Base-by-base conservation (phyloP, 2,888 invertebrate genomes). In the Zeuzera pyrina region DNA sequence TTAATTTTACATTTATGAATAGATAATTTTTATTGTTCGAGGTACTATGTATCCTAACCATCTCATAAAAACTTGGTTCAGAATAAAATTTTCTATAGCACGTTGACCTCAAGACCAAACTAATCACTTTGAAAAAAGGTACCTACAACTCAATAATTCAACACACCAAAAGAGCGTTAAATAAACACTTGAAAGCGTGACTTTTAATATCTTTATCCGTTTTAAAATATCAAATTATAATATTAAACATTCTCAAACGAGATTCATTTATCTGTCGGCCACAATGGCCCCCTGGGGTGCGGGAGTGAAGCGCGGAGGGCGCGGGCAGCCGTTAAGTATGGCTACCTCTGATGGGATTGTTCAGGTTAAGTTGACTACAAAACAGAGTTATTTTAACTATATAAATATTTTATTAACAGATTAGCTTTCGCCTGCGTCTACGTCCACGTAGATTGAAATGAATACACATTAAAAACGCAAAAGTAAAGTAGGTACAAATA, bases 151-250 rank as follows among this genome's bases (percentile, higher is more conserved):
- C 60, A 67, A 70, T 72, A 73, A 71, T 58, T 73, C 73, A 65
- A 58, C 57, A 55, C 53, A 54, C 51, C 59, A 49, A 55, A 28
- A 15, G 57, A 60, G 67, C 67, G 79, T 61, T 79, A 76, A 79
- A 78, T 77, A 78, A 79, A 81, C 79, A 81, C 78, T 73, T 51
- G 38, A 38, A 60, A 69, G 71, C 78, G 78, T 76, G 79, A 79
- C 72, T 77, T 62, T 78, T 78, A 78, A 81, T 79, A 81, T 79
- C 76, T 79, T 71, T 76, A 81, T 79, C 67, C 77, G 63, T 74
- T 78, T 73, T 63, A 74, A 78, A 79, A 81, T 81, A 81, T 81
- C 81, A 81, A 79, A 81, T 81, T 81, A 81, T 81, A 81, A 79
- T 79, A 79, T 79, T 78, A 76, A 74, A 64, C 67, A 69, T 70